phyloP scores from a whole-genome alignment of 1,140 invertebrate species.

The Whitmania pigra region DNA sequence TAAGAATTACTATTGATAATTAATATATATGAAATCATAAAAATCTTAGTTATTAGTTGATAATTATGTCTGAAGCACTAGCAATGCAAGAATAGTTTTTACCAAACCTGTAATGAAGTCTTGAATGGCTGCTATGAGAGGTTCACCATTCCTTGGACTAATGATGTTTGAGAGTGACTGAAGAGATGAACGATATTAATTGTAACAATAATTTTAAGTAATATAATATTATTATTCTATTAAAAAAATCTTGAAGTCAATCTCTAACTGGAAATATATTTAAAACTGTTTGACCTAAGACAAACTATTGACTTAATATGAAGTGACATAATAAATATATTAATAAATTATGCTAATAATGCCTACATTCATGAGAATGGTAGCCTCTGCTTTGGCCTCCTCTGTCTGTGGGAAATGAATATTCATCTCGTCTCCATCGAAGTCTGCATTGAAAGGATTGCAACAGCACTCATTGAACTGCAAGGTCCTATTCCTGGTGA shows the following conservation, averaged over 20 bases:
- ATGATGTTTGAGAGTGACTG: slow-evolving; percentile 91
- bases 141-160: slow-evolving; percentile 91
- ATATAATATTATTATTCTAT: background rate
- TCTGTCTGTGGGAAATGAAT: slow-evolving; percentile 95
- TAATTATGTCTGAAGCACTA: background rate
- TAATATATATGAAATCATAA: too few relatives aligned
- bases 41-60: too few relatives aligned
- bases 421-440: slow-evolving; percentile 99
- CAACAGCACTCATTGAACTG: slow-evolving; percentile 97
- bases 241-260: background rate
- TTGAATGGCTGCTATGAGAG: slow-evolving; percentile 92
- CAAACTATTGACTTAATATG: too few relatives aligned
- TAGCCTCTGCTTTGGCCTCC: slow-evolving; percentile 88
- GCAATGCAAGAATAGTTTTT: background rate
- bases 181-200: slow-evolving; percentile 24
- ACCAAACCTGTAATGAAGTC: slow-evolving; percentile 76
- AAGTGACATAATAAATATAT: too few relatives aligned
- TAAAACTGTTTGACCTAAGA: too few relatives aligned
- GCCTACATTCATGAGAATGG: slow-evolving; percentile 76
- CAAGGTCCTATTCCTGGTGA: slow-evolving; percentile 67
- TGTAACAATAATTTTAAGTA: background rate
- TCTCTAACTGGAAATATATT: background rate
- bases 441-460: slow-evolving; percentile 98
- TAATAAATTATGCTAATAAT: too few relatives aligned
- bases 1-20: background rate